A percentile compares a stretch with the other conserved stretches of the same genome.
phyloP scores from a whole-genome alignment of 2,113 vertebrate species.

The Ictidomys tridecemlineatus region DNA sequence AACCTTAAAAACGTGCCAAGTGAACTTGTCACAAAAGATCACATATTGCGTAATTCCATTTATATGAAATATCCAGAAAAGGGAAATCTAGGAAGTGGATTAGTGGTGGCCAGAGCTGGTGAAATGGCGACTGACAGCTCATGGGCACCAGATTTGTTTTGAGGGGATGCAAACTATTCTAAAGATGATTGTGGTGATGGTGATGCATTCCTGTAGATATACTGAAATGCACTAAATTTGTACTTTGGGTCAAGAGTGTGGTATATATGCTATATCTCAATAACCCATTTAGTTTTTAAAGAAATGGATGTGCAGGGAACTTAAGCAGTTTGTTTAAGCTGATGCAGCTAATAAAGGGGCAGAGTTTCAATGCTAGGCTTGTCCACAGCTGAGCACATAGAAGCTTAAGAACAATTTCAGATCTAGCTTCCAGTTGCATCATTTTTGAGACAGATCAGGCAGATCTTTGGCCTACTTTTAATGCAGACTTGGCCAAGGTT shows the following conservation, averaged over 20 bases:
- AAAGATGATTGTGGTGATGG: background rate
- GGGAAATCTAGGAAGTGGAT: background rate
- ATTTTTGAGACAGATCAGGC: background rate
- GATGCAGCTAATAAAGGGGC: background rate
- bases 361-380: too few relatives aligned
- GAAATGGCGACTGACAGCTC: background rate
- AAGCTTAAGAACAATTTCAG: background rate
- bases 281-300: background rate
- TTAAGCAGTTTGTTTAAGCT: background rate
- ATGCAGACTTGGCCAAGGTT: background rate
- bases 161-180: background rate
- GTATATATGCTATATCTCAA: background rate
- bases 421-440: background rate
- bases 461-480: slow-evolving; percentile 14
- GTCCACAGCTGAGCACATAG: background rate
- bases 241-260: background rate
- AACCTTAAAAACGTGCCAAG: background rate
- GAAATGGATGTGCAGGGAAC: background rate
- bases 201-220: background rate
- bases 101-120: background rate
- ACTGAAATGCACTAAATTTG: background rate
- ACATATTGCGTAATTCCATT: background rate
- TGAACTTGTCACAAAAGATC: background rate
- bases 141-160: background rate
- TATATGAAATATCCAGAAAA: background rate